Evolutionary conservation across 2,888 invertebrate genomes (phyloP).

Genomic region (Drosophila setosimentum): DNA sequence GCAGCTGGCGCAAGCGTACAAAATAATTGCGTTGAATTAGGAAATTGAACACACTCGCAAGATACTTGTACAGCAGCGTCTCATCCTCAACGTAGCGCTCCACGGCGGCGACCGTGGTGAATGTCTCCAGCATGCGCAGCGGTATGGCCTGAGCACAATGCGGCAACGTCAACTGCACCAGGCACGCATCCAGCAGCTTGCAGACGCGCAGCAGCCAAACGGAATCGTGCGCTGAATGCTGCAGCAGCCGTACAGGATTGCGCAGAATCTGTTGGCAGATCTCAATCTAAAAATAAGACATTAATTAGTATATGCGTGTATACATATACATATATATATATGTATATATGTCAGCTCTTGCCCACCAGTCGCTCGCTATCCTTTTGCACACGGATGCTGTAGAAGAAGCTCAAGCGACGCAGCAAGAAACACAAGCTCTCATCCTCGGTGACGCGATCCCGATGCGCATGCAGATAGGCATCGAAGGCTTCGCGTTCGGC

Average conservation of each 20-base stretch:
- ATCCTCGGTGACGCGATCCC: conserved; percentile 85
- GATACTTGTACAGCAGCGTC: conserved; percentile 76
- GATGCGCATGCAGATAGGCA: conserved; percentile 84
- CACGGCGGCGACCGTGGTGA: conserved; percentile 87
- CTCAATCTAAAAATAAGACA: conserved; percentile 76
- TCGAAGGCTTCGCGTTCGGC: conserved; percentile 90
- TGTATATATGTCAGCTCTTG: neutral
- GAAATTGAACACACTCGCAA: conserved; percentile 83
- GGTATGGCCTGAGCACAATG: conserved; percentile 88
- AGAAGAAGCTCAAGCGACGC: conserved; percentile 91
- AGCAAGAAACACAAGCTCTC: conserved; percentile 86
- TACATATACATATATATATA: neutral
- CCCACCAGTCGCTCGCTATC: conserved; percentile 89
- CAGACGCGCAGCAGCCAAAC: conserved; percentile 84
- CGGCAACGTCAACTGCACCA: conserved; percentile 82
- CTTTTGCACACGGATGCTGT: conserved; percentile 86
- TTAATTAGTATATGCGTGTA: neutral
- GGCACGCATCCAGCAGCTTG: conserved; percentile 83
- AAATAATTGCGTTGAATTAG: conserved; percentile 87
- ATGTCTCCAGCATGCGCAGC: conserved; percentile 92
- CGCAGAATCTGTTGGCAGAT: conserved; percentile 84
- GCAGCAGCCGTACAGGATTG: conserved; percentile 81
- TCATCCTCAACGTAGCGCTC: conserved; percentile 82
- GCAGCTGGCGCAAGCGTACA: conserved; percentile 88
- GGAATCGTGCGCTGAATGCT: conserved; percentile 78